phyloP scores from a whole-genome alignment of 1,140 invertebrate species.

The Diabrotica virgifera region DNA sequence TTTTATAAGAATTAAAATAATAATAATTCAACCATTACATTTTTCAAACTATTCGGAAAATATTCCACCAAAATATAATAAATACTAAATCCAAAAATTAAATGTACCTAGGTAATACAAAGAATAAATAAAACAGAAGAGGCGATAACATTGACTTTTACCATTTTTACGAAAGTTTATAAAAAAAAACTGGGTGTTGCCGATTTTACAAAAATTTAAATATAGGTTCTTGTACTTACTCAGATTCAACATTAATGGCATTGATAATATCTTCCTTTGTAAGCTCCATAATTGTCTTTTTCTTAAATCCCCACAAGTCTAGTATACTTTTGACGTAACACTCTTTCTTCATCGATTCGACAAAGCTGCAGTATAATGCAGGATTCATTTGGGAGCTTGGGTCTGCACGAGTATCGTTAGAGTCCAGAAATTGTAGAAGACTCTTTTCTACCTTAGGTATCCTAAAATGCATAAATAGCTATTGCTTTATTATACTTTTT shows the following conservation, averaged over 20 bases:
- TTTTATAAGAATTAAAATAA: no score
- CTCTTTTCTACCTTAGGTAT: constrained; percentile 47
- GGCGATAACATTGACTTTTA: no score
- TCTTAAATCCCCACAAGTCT: constrained; percentile 68
- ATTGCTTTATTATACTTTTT: not conserved
- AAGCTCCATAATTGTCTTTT: constrained; percentile 52
- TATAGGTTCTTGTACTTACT: constrained; percentile 36
- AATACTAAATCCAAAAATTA: no score
- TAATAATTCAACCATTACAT: no score
- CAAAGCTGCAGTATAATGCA: constrained; percentile 34
- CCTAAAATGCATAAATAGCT: constrained; percentile 29
- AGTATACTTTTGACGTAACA: constrained; percentile 66
- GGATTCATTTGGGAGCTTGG: constrained; percentile 32
- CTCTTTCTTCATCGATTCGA: constrained; percentile 45
- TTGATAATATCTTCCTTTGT: constrained; percentile 61
- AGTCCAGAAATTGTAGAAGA: constrained; percentile 27
- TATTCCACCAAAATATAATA: no score
- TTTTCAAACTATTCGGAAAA: no score
- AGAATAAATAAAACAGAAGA: no score
- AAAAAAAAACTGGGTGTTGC: no score
- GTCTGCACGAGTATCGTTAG: constrained; percentile 27
- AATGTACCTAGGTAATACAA: no score
- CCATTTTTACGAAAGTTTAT: no score
- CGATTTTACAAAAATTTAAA: not conserved
- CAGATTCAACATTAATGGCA: constrained; percentile 58